Conservation (phyloP, 2,888 invertebrate genomes). For the Dicranocentrus wangi region DNA sequence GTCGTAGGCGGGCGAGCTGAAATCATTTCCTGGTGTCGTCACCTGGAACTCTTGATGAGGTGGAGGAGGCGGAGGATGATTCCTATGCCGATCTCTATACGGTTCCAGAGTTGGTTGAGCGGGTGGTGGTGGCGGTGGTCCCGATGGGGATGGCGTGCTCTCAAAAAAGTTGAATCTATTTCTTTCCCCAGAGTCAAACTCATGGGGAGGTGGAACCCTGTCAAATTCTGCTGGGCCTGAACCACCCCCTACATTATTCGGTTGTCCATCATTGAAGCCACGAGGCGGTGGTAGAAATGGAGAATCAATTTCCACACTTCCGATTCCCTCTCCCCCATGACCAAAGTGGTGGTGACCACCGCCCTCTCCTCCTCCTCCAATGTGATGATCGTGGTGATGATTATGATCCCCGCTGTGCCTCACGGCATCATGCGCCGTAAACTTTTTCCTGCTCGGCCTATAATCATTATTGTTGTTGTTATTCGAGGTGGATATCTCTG, state of each 20-base stretch:
- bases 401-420: not conserved
- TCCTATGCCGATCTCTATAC: not conserved
- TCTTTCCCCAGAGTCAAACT: slow-evolving; percentile 39
- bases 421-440: slow-evolving; percentile 15
- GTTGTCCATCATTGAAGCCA: not conserved
- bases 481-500: not conserved
- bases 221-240: not conserved
- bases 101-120: not conserved
- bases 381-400: not conserved
- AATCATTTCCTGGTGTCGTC: slow-evolving; percentile 43
- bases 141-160: not conserved
- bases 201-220: slow-evolving; percentile 29
- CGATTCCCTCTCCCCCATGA: not conserved
- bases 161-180: slow-evolving; percentile 35
- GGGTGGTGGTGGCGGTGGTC: slow-evolving; percentile 13
- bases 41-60: slow-evolving; percentile 18
- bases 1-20: slow-evolving; percentile 38
- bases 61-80: slow-evolving; percentile 1
- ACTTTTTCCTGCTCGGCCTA: slow-evolving; percentile 27
- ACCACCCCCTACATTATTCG: not conserved
- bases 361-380: not conserved
- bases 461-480: no score
- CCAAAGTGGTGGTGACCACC: not conserved
- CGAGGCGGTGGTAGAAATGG: no score
- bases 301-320: no score